Percentiles rank a stretch among this genome's conserved stretches.
Evolutionary conservation across 2,888 invertebrate genomes (phyloP).

Genomic region (Cistogaster globosa): DNA sequence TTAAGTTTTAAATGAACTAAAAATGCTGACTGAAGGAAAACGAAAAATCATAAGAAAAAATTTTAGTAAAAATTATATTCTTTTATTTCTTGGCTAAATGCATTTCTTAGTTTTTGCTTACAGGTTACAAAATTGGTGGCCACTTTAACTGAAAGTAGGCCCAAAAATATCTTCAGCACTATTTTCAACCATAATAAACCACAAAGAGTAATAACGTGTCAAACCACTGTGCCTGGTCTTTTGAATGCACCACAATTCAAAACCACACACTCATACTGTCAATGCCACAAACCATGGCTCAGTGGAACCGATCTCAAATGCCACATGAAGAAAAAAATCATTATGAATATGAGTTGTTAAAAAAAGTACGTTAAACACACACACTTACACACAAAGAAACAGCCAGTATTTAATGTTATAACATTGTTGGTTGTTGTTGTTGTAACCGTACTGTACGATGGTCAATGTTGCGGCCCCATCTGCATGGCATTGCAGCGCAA

Average conservation of each 20-base stretch:
- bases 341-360: constrained; percentile 68
- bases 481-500: constrained; percentile 41
- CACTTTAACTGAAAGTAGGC: no score
- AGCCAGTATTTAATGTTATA: constrained; percentile 35
- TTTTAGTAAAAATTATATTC: no score
- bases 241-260: not conserved
- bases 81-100: no score
- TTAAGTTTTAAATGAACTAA: no score
- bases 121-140: no score
- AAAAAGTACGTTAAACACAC: constrained; percentile 27
- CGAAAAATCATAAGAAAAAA: no score
- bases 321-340: constrained; percentile 39
- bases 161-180: no score
- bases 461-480: constrained; percentile 66
- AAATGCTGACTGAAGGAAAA: no score
- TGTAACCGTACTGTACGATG: constrained; percentile 55
- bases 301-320: constrained; percentile 50
- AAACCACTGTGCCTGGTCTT: constrained; percentile 35
- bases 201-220: no score
- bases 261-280: constrained; percentile 42
- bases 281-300: constrained; percentile 53
- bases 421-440: constrained; percentile 15
- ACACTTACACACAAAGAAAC: not conserved
- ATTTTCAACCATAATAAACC: no score
- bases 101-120: no score